Percentiles rank a stretch among this genome's conserved stretches.
Evolutionary conservation across 2,797 vertebrate species (phyloP).

Genomic region (Gambelia wislizenii): DNA sequence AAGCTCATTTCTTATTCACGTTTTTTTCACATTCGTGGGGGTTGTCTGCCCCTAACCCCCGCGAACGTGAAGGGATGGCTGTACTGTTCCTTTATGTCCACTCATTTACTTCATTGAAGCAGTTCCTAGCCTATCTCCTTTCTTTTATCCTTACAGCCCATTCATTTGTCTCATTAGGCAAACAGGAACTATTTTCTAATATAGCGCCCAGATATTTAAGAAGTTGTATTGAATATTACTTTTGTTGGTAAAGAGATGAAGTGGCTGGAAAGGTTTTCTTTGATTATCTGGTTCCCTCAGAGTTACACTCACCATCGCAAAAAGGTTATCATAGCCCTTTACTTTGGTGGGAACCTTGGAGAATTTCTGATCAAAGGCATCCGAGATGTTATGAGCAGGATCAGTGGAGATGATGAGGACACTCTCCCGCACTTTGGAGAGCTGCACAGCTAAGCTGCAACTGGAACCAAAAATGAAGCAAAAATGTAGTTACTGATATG

Average conservation of each 20-base stretch:
- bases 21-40: too few species aligned
- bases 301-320: slow-evolving; percentile 90
- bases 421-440: slow-evolving; percentile 91
- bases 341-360: slow-evolving; percentile 98
- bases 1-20: too few species aligned
- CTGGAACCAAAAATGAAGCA: slow-evolving; percentile 70
- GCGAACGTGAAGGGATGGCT: too few species aligned
- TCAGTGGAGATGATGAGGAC: slow-evolving; percentile 98
- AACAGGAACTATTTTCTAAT: neutral
- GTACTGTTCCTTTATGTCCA: neutral
- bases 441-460: slow-evolving; percentile 95
- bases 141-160: too few species aligned
- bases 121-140: neutral
- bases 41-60: too few species aligned
- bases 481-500: neutral
- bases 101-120: neutral
- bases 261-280: neutral
- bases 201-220: neutral
- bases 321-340: slow-evolving; percentile 96
- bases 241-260: neutral
- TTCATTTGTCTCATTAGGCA: neutral
- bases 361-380: slow-evolving; percentile 98
- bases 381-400: slow-evolving; percentile 97
- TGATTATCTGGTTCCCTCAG: neutral
- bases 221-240: neutral